phyloP scores from a whole-genome alignment of 2,888 invertebrate species.

The Tuta absoluta region DNA sequence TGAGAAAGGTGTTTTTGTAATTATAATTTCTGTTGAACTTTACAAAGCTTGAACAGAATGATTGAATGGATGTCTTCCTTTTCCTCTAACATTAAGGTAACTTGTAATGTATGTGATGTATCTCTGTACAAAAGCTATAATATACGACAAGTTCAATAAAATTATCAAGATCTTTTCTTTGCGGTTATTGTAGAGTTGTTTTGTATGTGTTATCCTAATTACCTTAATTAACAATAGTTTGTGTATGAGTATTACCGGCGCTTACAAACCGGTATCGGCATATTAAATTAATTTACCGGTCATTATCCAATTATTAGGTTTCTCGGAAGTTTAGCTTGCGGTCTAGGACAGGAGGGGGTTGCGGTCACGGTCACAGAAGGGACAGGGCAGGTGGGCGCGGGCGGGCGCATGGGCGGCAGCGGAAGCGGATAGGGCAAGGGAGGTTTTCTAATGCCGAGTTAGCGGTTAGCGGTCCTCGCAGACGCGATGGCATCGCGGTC shows the following conservation, averaged over 20 bases:
- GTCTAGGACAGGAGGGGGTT: constrained; percentile 8
- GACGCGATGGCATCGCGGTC: constrained; percentile 75
- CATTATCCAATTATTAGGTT: constrained; percentile 21
- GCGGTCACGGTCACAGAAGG: neutral
- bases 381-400: neutral
- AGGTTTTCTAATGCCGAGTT: constrained; percentile 29
- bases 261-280: neutral
- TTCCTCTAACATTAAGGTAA: constrained; percentile 23
- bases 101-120: neutral
- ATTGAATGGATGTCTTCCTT: constrained; percentile 50
- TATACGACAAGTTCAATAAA: neutral
- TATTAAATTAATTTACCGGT: constrained; percentile 20
- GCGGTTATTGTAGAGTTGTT: neutral
- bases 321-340: constrained; percentile 18
- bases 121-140: neutral
- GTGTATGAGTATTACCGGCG: neutral
- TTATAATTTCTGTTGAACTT: constrained; percentile 36
- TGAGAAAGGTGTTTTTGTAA: constrained; percentile 35
- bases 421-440: constrained; percentile 30
- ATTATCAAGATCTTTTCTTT: constrained; percentile 1
- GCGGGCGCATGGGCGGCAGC: constrained; percentile 5
- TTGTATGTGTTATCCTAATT: neutral
- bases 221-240: constrained; percentile 13
- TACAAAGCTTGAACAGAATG: constrained; percentile 40
- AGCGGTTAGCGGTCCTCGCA: constrained; percentile 65